phyloP scores from a whole-genome alignment of 2,113 vertebrate genomes.

The Pluvianellus socialis region DNA sequence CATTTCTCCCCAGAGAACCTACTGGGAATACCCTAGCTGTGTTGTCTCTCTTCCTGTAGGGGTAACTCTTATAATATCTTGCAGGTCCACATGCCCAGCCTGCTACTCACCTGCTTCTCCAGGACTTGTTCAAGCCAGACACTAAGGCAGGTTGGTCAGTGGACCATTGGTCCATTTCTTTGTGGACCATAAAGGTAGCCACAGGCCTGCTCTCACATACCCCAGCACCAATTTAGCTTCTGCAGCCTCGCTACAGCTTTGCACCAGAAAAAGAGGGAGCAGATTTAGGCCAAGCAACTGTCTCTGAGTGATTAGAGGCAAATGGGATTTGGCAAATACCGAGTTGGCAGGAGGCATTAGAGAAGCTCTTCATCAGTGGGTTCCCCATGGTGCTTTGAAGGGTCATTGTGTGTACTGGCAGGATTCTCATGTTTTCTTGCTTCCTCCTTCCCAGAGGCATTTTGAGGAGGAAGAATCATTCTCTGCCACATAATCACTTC shows the following conservation, averaged over 20 bases:
- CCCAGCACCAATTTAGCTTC: neutral
- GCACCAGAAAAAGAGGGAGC: neutral
- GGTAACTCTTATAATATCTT: neutral
- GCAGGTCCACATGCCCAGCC: neutral
- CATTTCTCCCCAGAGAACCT: neutral
- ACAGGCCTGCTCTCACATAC: neutral
- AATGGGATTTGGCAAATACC: conserved; percentile 20
- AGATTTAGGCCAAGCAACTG: conserved; percentile 12
- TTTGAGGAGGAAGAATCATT: neutral
- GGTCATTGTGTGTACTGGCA: neutral
- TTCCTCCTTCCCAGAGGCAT: neutral
- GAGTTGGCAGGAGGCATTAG: conserved; percentile 5
- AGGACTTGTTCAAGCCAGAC: neutral
- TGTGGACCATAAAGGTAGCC: neutral
- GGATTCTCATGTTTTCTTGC: conserved; percentile 10
- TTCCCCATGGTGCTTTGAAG: conserved; percentile 8
- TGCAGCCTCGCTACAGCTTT: neutral
- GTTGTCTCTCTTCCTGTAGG: neutral
- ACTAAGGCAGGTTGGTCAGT: neutral
- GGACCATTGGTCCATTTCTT: neutral
- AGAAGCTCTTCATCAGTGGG: conserved; percentile 3
- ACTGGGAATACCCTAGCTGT: neutral
- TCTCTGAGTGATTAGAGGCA: conserved; percentile 35
- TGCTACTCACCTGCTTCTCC: neutral
- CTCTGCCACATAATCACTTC: neutral